These are phyloP conservation scores for Eupithecia tripunctaria DNA, from an alignment of 2,888 invertebrate genomes.

Conservation along the genomic window DNA sequence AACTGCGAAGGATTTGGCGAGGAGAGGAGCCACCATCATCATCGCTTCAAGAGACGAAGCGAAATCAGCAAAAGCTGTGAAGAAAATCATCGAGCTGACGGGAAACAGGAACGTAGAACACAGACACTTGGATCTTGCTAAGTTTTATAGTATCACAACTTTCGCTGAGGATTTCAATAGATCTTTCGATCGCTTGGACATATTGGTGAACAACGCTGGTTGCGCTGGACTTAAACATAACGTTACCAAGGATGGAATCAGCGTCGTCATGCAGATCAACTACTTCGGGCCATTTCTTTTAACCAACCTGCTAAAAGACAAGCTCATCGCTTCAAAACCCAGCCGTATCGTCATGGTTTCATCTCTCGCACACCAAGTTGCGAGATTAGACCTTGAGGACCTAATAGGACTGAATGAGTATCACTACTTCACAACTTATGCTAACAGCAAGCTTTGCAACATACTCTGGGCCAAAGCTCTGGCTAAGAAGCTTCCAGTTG, in stretches of 20 bases:
- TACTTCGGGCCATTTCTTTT: conserved; percentile 89
- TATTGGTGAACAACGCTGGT: conserved; percentile 87
- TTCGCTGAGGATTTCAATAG: conserved; percentile 86
- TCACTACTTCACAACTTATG: conserved; percentile 73
- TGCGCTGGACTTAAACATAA: conserved; percentile 63
- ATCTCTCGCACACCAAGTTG: conserved; percentile 63
- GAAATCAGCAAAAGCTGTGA: conserved; percentile 87
- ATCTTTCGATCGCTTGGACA: conserved; percentile 80
- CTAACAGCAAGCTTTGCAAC: conserved; percentile 72
- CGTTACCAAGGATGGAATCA: conserved; percentile 85
- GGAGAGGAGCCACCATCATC: conserved; percentile 86
- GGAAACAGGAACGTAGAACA: conserved; percentile 88
- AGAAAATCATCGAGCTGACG: conserved; percentile 88
- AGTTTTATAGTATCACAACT: conserved; percentile 78
- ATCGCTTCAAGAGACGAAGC: conserved; percentile 91
- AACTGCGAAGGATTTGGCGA: conserved; percentile 88
- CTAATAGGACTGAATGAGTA: conserved; percentile 46
- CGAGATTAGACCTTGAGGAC: conserved; percentile 76
- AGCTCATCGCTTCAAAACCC: conserved; percentile 66
- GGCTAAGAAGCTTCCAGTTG: conserved; percentile 67
- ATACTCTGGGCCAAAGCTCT: conserved; percentile 74
- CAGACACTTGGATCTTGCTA: conserved; percentile 78
- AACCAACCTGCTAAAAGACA: conserved; percentile 86
- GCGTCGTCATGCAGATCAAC: conserved; percentile 87
- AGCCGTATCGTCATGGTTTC: conserved; percentile 77